These are phyloP conservation scores for Tadarida brasiliensis DNA, from an alignment of 2,797 vertebrate species.

Conservation along the genomic window DNA sequence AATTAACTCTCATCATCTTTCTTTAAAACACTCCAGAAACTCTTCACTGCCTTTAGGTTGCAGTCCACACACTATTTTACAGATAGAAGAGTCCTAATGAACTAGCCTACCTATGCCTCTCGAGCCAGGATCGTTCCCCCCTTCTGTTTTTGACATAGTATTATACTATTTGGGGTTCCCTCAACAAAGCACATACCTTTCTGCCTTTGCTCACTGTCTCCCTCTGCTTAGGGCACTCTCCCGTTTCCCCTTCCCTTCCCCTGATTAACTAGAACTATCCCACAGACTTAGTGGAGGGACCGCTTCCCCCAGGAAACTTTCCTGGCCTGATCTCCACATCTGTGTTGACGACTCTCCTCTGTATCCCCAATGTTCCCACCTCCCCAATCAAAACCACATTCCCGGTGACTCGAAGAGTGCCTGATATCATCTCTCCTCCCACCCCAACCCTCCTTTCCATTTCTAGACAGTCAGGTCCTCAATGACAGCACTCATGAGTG, in stretches of 20 bases:
- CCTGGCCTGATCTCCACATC: neutral
- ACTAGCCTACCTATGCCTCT: neutral
- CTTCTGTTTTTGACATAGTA: neutral
- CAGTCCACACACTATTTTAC: neutral
- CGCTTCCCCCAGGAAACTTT: neutral
- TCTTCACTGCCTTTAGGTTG: neutral
- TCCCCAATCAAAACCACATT: neutral
- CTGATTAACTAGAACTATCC: neutral
- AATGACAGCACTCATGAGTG: neutral
- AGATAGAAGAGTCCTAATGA: neutral
- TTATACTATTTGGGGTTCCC: neutral
- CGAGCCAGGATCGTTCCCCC: neutral
- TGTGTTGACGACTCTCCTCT: neutral
- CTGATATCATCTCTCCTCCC: neutral
- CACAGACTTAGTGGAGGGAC: neutral
- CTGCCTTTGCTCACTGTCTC: rapidly evolving
- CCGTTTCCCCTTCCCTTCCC: rapidly evolving
- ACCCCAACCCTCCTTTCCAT: neutral
- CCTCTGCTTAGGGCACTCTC: neutral
- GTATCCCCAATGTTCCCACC: rapidly evolving
- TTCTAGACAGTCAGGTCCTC: neutral
- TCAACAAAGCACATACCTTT: neutral
- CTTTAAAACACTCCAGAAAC: neutral
- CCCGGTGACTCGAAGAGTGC: neutral
- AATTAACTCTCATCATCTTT: constrained; percentile 12